Conservation (phyloP, 2,888 invertebrate species). For the Coleophora deauratella region DNA sequence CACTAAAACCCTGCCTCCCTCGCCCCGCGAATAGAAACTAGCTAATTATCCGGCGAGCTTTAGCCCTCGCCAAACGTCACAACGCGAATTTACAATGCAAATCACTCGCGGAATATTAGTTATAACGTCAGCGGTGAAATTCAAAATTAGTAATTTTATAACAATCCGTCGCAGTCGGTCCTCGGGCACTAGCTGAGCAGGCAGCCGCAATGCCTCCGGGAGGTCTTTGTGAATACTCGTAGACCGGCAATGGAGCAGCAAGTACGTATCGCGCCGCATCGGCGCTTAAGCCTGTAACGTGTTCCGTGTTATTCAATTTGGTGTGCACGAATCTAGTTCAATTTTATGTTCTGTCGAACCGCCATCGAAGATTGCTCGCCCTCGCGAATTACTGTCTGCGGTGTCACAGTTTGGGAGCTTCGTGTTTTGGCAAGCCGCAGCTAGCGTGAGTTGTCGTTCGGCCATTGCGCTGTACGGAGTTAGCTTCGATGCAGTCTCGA, state of each 20-base stretch:
- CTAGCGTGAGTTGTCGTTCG: constrained; percentile 46
- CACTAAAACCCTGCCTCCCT: constrained; percentile 20
- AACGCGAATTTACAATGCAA: constrained; percentile 71
- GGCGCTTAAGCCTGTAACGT: constrained; percentile 24
- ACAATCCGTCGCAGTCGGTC: constrained; percentile 66
- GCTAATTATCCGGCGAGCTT: constrained; percentile 71
- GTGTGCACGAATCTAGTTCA: constrained; percentile 51
- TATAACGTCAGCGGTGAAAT: constrained; percentile 65
- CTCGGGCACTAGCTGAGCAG: constrained; percentile 60
- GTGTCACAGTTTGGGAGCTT: constrained; percentile 51
- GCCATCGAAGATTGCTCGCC: constrained; percentile 53
- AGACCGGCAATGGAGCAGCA: constrained; percentile 56
- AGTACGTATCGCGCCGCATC: constrained; percentile 52
- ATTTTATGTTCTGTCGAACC: constrained; percentile 50
- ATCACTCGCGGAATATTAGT: constrained; percentile 69
- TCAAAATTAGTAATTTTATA: constrained; percentile 72
- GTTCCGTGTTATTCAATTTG: constrained; percentile 40
- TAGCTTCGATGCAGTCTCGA: constrained; percentile 26
- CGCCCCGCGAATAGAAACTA: constrained; percentile 66
- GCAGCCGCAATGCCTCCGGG: constrained; percentile 50
- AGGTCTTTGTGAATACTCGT: constrained; percentile 28
- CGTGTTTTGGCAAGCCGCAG: constrained; percentile 53
- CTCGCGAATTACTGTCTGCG: constrained; percentile 50
- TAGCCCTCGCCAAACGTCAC: constrained; percentile 60
- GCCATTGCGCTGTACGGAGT: constrained; percentile 37